These are phyloP conservation scores for Drosophila obscura DNA, from an alignment of 1,140 invertebrate genomes.

Conservation along the genomic window DNA sequence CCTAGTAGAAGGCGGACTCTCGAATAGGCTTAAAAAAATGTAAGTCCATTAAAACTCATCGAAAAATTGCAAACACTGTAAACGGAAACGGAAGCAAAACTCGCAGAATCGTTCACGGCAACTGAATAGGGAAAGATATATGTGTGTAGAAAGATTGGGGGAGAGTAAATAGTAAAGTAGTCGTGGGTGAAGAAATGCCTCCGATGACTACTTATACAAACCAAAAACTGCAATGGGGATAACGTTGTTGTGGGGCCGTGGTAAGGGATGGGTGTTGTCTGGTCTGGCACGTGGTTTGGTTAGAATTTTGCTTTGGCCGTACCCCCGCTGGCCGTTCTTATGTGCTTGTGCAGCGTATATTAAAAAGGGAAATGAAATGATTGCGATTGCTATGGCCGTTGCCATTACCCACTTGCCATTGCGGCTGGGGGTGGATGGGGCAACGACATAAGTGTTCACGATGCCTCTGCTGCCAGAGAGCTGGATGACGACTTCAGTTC, in stretches of 20 bases:
- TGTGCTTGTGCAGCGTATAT: conserved; percentile 81
- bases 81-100: conserved; percentile 78
- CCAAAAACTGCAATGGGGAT: conserved; percentile 74
- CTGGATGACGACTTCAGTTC: conserved; percentile 35
- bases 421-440: conserved; percentile 13
- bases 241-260: conserved; percentile 4
- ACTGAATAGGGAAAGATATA: conserved; percentile 26
- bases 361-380: conserved; percentile 82
- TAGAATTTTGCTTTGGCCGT: conserved; percentile 23
- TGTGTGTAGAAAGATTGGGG: conserved; percentile 2
- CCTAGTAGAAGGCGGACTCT: conserved; percentile 31
- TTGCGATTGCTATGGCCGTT: conserved; percentile 74
- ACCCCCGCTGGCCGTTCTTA: conserved; percentile 45
- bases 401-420: conserved; percentile 55
- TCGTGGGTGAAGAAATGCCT: conserved; percentile 56
- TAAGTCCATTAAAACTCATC: conserved; percentile 79
- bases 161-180: conserved; percentile 12
- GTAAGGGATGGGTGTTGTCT: conserved; percentile 46
- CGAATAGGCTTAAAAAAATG: conserved; percentile 72
- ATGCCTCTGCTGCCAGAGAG: conserved; percentile 13
- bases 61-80: conserved; percentile 80
- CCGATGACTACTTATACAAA: conserved; percentile 78
- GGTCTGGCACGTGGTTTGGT: conserved; percentile 74
- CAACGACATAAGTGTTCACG: conserved; percentile 46
- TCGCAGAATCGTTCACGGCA: conserved; percentile 40